Conservation (phyloP, 1,140 invertebrate genomes). For the Mycetomoellerius zeteki region DNA sequence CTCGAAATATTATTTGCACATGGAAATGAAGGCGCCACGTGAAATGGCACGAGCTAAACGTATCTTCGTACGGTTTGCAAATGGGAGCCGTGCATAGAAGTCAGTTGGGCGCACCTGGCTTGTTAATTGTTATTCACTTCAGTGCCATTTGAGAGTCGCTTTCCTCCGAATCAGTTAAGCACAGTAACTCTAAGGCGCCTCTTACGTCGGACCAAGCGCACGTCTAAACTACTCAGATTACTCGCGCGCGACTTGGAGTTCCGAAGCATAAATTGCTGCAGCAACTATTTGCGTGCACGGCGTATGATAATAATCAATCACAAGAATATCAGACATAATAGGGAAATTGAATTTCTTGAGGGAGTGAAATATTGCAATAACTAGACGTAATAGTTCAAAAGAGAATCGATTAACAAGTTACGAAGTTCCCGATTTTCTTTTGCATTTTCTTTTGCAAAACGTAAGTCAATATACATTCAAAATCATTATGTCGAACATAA, state of each 20-base stretch:
- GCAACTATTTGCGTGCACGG: constrained; percentile 17
- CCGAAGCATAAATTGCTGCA: not conserved
- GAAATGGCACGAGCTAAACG: constrained; percentile 78
- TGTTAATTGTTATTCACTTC: constrained; percentile 80
- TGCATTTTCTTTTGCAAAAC: not conserved
- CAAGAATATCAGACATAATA: not conserved
- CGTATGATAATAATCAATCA: not conserved
- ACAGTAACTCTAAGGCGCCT: constrained; percentile 32
- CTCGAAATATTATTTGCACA: constrained; percentile 79
- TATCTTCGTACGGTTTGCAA: constrained; percentile 73
- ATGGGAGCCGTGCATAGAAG: constrained; percentile 57
- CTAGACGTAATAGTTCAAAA: not conserved
- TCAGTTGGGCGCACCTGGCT: constrained; percentile 58
- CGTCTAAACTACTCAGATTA: constrained; percentile 48
- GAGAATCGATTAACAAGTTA: not conserved
- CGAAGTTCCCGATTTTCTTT: not conserved
- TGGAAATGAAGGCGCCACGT: constrained; percentile 76
- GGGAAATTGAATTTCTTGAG: not conserved
- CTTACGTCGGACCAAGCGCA: constrained; percentile 39
- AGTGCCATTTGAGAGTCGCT: constrained; percentile 73
- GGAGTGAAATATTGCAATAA: not conserved
- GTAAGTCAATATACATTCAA: not conserved
- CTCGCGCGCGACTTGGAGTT: constrained; percentile 21
- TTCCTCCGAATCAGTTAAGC: constrained; percentile 76
- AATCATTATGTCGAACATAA: not conserved